Evolutionary conservation across 2,797 vertebrate genomes (phyloP).

Genomic region (Nasua narica): DNA sequence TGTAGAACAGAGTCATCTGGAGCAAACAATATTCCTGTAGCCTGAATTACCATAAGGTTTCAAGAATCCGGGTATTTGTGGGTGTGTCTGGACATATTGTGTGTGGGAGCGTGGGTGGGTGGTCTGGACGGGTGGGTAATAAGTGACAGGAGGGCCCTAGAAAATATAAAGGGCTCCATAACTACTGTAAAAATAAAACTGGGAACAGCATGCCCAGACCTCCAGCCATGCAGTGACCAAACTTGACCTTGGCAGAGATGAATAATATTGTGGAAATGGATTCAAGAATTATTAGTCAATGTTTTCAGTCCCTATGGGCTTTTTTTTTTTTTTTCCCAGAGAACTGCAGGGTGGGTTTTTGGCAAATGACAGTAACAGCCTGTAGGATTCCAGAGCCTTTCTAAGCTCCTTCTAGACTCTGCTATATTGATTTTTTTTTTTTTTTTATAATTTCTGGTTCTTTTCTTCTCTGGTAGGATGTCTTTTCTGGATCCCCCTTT

Average conservation of each 20-base stretch:
- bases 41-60: background rate
- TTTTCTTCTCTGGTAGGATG: background rate
- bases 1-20: background rate
- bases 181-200: constrained; percentile 76
- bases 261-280: constrained; percentile 63
- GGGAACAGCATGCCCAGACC: constrained; percentile 60
- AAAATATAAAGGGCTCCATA: constrained; percentile 56
- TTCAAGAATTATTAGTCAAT: constrained; percentile 68
- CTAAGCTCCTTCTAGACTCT: constrained; percentile 1
- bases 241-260: constrained; percentile 69
- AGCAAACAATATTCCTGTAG: background rate
- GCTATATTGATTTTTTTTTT: background rate
- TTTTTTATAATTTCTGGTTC: background rate
- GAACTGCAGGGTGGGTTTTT: constrained; percentile 62
- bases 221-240: constrained; percentile 69
- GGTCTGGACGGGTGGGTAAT: constrained; percentile 65
- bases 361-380: constrained; percentile 37
- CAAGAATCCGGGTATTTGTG: constrained; percentile 47
- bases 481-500: constrained; percentile 22
- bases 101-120: constrained; percentile 71
- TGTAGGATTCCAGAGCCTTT: constrained; percentile 24
- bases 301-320: constrained; percentile 51
- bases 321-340: background rate
- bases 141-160: constrained; percentile 70
- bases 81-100: constrained; percentile 55